Evolutionary conservation across 2,797 vertebrate genomes (phyloP), one percentile per base, ranked within the genome.

Genomic region (Myotis planiceps): DNA sequence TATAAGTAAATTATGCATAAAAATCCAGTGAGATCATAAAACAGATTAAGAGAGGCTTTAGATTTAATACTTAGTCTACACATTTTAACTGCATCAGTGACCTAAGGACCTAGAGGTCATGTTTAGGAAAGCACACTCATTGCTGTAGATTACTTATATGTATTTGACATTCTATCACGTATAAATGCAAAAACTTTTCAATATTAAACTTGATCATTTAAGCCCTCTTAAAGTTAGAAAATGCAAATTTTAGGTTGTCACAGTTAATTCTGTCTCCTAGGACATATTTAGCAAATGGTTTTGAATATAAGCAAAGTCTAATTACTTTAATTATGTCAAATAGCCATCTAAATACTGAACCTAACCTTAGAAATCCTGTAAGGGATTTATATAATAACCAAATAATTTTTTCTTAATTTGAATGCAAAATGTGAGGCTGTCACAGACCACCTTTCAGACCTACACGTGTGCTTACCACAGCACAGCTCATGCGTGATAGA

Each of bases 51-150:
- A 63, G 0, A 15, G 2, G 0, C 0, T 96, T 92, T 45, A 60
- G 12, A 15, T 91, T 66, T n/a, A 69, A 37, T 94, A 97, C 63
- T 79, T 88, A 76, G 58, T 91, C 84, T 95, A 90, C 69, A 91
- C 68, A 96, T 97, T 94, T 98, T 97, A 98, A 97, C 97, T 85
- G 37, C n/a, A 84, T 87, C 69, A 94, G 74, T 98, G 94, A 92
- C 92, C 94, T 92, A 80, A 69, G 68, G 69, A 94, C 95, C 96
- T 53, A 92, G 86, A 96, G 81, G 58, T 9, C 96, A 78, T 81
- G 90, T 94, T 88, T 69, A 95, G 53, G 47, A 94, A 97, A 97
- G 89, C 58, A 96, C 39, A 92, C 72, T 96, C 97, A 94, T 92
- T 92, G 68, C 45, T 91, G 53, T 89, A 93, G 87, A 88, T 86